These are phyloP conservation scores for Phocides pigmalion DNA, from an alignment of 1,140 invertebrate genomes.

Conservation along the genomic window DNA sequence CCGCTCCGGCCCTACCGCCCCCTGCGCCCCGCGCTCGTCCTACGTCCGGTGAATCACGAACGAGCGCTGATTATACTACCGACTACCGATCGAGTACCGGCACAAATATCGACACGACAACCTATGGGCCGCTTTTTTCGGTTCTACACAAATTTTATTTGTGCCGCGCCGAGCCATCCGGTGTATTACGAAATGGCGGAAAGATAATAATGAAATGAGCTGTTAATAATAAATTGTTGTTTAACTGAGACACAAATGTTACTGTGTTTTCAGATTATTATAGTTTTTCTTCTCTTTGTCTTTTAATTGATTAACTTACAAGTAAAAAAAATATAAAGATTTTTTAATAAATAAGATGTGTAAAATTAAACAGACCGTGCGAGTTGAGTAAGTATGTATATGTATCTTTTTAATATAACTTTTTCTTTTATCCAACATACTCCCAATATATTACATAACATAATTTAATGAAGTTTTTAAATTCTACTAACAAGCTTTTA, in stretches of 20 bases:
- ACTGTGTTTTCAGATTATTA: conserved; percentile 2
- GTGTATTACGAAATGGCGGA: not conserved
- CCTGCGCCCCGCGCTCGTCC: conserved; percentile 57
- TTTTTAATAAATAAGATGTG: too few species aligned
- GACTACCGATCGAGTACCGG: too few species aligned
- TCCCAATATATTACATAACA: too few species aligned
- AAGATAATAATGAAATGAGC: not conserved
- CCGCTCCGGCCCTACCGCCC: conserved; percentile 51
- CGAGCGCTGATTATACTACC: conserved; percentile 49
- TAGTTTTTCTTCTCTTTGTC: not conserved
- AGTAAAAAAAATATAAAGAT: too few species aligned
- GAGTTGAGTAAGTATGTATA: too few species aligned
- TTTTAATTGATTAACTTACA: too few species aligned
- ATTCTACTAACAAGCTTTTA: too few species aligned
- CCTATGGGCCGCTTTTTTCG: conserved; percentile 23
- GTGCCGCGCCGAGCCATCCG: not conserved
- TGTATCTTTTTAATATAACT: too few species aligned
- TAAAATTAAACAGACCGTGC: too few species aligned
- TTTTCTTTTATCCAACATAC: too few species aligned
- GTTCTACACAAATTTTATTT: conserved; percentile 4
- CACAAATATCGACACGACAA: conserved; percentile 52
- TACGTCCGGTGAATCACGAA: conserved; percentile 79
- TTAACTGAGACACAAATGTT: not conserved
- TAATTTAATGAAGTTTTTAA: too few species aligned
- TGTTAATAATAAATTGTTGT: not conserved